Evolutionary conservation across 2,113 vertebrate species (phyloP).

Genomic region (Embiotoca jacksoni): DNA sequence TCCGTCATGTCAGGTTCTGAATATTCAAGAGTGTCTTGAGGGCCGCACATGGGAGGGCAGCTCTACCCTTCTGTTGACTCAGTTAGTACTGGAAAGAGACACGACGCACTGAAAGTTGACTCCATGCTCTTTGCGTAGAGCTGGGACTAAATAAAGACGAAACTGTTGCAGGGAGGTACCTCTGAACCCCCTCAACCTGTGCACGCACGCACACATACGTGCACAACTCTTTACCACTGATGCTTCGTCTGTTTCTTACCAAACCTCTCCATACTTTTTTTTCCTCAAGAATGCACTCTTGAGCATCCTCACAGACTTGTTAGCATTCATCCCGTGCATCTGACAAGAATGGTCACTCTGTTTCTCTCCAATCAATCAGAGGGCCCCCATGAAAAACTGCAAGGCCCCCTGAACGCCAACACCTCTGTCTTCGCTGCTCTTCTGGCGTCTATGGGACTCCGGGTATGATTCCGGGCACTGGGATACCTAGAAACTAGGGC

Average conservation of each 20-base stretch:
- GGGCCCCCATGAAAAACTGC: constrained; percentile 54
- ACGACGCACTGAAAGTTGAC: constrained; percentile 72
- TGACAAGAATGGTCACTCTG: constrained; percentile 72
- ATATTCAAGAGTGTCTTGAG: neutral
- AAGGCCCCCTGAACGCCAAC: constrained; percentile 35
- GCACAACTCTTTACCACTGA: constrained; percentile 18
- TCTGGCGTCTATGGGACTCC: constrained; percentile 59
- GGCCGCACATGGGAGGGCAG: constrained; percentile 20
- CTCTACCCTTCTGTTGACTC: constrained; percentile 55
- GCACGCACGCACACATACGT: neutral
- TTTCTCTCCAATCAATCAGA: constrained; percentile 71
- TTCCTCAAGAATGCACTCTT: constrained; percentile 41
- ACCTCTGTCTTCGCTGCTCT: constrained; percentile 59
- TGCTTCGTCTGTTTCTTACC: constrained; percentile 42
- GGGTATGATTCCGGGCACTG: constrained; percentile 64
- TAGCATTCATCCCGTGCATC: constrained; percentile 62
- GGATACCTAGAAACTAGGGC: constrained; percentile 72
- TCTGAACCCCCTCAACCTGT: constrained; percentile 43
- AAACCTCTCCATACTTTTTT: constrained; percentile 22
- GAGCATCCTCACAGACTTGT: constrained; percentile 68
- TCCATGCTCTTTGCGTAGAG: constrained; percentile 32
- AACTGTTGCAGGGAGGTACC: constrained; percentile 37
- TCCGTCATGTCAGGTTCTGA: constrained; percentile 26
- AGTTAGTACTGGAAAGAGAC: constrained; percentile 54
- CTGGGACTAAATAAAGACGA: constrained; percentile 74